Conservation (phyloP, 2,888 invertebrate genomes). For the Aethes cnicana region DNA sequence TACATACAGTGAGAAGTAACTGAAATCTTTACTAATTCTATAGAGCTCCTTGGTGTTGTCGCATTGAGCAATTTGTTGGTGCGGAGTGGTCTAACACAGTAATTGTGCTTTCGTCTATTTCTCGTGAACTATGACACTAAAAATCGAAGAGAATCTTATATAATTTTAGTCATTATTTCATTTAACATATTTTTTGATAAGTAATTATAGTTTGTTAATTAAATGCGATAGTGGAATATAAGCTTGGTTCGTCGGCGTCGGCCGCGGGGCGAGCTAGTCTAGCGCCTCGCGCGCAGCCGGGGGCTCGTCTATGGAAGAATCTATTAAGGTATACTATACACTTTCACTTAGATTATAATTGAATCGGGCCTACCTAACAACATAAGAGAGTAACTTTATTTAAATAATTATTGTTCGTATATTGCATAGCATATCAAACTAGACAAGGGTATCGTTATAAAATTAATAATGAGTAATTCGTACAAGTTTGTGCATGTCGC, state of each 20-base stretch:
- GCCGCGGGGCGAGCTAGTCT: constrained; percentile 51
- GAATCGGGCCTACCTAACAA: constrained; percentile 78
- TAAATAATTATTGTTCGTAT: constrained; percentile 69
- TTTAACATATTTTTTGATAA: constrained; percentile 18
- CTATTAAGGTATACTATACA: constrained; percentile 75
- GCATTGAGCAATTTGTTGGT: constrained; percentile 49
- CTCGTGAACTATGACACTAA: constrained; percentile 24
- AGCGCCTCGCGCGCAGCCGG: constrained; percentile 64
- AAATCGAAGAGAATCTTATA: constrained; percentile 23
- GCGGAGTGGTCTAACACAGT: constrained; percentile 37
- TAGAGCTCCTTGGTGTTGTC: constrained; percentile 42
- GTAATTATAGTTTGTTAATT: constrained; percentile 34
- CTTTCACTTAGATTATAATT: constrained; percentile 77
- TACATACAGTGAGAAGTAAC: constrained; percentile 8
- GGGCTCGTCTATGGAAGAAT: constrained; percentile 61
- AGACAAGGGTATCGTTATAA: constrained; percentile 49
- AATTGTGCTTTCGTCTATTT: constrained; percentile 23
- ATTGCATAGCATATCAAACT: constrained; percentile 59
- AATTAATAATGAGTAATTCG: constrained; percentile 59
- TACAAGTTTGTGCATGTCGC: constrained; percentile 75
- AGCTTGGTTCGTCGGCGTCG: constrained; percentile 18
- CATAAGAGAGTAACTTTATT: constrained; percentile 56
- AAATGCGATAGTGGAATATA: constrained; percentile 55
- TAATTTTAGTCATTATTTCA: constrained; percentile 7
- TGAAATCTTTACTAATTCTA: constrained; percentile 23